These are phyloP conservation scores for Urocitellus parryii DNA, from an alignment of 2,113 vertebrate genomes.

Conservation along the genomic window DNA sequence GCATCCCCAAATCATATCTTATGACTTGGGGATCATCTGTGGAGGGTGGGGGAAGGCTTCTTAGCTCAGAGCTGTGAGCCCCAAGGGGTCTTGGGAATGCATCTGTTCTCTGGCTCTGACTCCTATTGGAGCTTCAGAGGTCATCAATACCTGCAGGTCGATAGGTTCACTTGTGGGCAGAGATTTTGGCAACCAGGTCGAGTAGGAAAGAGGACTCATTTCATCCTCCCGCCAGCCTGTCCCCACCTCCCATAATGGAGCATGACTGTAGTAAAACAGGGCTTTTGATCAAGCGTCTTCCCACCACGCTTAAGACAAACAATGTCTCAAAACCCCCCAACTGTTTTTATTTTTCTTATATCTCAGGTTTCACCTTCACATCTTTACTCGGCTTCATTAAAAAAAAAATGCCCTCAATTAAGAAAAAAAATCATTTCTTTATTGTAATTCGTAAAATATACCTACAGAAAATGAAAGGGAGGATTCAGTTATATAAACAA, in stretches of 20 bases:
- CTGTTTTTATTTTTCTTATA: constrained; percentile 89
- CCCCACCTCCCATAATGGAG: constrained; percentile 86
- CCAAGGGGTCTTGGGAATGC: background rate
- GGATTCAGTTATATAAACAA: background rate
- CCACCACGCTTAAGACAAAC: constrained; percentile 88
- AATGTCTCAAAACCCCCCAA: constrained; percentile 84
- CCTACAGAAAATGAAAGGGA: constrained; percentile 6
- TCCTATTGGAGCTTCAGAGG: constrained; percentile 80
- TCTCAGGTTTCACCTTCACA: constrained; percentile 86
- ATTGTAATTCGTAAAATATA: constrained; percentile 73
- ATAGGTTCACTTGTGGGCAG: constrained; percentile 68
- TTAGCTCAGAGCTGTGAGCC: background rate
- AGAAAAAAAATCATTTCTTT: constrained; percentile 68
- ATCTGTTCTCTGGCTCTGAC: constrained; percentile 58
- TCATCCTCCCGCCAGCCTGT: constrained; percentile 28
- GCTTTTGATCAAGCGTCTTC: constrained; percentile 87
- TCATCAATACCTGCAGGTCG: constrained; percentile 77
- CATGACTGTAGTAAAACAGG: constrained; percentile 88
- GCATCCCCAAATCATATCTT: background rate
- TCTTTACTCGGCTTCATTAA: constrained; percentile 84
- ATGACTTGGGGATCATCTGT: background rate
- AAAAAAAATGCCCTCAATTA: constrained; percentile 76
- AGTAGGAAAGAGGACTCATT: constrained; percentile 52
- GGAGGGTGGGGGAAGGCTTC: background rate
- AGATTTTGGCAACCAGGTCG: constrained; percentile 81